phyloP scores from a whole-genome alignment of 2,113 vertebrate species.

The Asarcornis scutulata region DNA sequence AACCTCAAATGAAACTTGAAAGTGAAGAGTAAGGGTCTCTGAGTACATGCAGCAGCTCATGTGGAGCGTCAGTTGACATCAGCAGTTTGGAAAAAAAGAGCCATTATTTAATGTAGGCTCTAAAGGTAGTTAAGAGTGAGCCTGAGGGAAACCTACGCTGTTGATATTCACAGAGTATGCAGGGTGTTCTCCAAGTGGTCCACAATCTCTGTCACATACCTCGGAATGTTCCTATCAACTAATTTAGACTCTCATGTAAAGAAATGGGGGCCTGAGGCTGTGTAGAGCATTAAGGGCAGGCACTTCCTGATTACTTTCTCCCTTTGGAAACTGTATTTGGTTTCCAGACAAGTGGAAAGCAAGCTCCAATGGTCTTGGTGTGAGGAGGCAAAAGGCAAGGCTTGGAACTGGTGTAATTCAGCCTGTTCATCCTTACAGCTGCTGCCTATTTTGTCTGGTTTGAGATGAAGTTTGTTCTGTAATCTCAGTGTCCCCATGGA shows the following conservation, averaged over 20 bases:
- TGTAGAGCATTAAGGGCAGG: slow-evolving; percentile 20
- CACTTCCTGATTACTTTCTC: not conserved
- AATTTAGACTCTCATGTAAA: not conserved
- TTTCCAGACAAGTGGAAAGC: not conserved
- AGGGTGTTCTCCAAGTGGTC: not conserved
- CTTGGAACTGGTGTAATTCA: not conserved
- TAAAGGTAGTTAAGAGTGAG: not conserved
- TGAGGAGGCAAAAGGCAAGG: not conserved
- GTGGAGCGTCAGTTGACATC: slow-evolving; percentile 6
- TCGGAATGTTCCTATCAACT: not conserved
- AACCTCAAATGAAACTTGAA: not conserved
- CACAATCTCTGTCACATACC: not conserved
- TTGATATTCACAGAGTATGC: not conserved
- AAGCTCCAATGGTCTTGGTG: not conserved
- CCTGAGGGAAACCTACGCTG: slow-evolving; percentile 27
- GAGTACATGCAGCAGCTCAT: not conserved
- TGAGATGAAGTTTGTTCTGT: not conserved
- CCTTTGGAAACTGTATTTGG: not conserved
- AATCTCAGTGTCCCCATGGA: not conserved
- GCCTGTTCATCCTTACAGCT: not conserved
- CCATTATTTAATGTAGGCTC: slow-evolving; percentile 40
- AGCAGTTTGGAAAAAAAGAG: slow-evolving; percentile 35
- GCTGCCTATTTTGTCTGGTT: not conserved
- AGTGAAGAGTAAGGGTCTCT: slow-evolving; percentile 19
- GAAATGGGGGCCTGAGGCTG: slow-evolving; percentile 5